Percentiles rank a stretch among this genome's conserved stretches.
These are phyloP conservation scores for Rhineura floridana DNA, from an alignment of 2,113 vertebrate species.

Conservation along the genomic window DNA sequence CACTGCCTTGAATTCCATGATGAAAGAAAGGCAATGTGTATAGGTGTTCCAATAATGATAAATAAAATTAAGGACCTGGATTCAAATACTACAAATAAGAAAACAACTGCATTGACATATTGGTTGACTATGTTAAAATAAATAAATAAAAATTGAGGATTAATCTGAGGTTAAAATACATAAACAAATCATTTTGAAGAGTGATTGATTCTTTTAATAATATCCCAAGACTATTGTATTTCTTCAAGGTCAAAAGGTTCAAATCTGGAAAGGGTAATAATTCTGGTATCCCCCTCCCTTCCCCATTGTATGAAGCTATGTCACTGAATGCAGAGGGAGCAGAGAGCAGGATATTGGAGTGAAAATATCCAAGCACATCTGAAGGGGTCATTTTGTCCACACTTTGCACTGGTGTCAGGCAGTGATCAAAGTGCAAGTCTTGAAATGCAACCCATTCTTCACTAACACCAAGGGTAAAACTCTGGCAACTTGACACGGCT, in stretches of 20 bases:
- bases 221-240: conserved; percentile 36
- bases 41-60: too few relatives aligned
- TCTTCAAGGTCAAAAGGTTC: conserved; percentile 22
- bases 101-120: neutral
- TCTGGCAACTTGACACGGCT: neutral
- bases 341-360: neutral
- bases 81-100: neutral
- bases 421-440: neutral
- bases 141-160: neutral
- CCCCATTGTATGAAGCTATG: neutral
- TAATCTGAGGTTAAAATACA: conserved; percentile 9
- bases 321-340: neutral
- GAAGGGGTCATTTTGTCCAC: neutral
- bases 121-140: neutral
- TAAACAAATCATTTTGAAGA: conserved; percentile 2
- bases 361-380: neutral
- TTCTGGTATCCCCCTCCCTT: neutral
- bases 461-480: neutral
- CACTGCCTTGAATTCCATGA: too few relatives aligned
- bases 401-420: neutral
- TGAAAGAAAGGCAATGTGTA: too few relatives aligned
- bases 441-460: neutral
- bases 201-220: conserved; percentile 63
- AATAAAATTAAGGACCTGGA: too few relatives aligned
- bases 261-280: rapidly evolving